Conservation (phyloP, 2,113 vertebrate genomes). For the Todiramphus chloris region DNA sequence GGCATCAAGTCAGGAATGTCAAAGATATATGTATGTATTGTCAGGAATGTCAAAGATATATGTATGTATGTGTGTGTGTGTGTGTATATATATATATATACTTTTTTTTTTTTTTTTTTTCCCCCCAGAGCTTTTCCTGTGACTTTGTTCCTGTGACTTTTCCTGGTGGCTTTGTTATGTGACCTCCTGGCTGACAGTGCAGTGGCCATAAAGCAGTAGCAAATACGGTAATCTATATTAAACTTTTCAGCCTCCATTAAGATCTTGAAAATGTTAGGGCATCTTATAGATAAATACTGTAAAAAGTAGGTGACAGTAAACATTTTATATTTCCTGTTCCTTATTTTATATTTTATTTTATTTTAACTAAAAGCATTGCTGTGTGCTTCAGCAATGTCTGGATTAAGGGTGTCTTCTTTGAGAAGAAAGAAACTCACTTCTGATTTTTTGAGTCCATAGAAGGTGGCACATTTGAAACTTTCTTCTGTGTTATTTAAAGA, state of each 20-base stretch:
- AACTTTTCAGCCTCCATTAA: neutral
- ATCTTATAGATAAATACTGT: neutral
- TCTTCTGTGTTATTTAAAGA: neutral
- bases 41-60: no score
- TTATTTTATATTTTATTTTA: neutral
- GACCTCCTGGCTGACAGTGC: neutral
- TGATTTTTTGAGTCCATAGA: neutral
- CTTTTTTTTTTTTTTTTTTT: neutral
- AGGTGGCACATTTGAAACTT: neutral
- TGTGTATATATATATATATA: no score
- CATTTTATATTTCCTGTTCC: neutral
- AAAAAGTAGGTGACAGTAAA: neutral
- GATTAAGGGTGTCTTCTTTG: neutral
- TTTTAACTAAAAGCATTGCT: neutral
- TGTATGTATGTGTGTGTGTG: no score
- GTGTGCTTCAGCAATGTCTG: neutral
- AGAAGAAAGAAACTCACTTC: neutral
- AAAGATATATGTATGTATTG: no score
- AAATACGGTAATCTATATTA: neutral
- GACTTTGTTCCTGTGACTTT: neutral
- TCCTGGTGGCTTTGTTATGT: neutral
- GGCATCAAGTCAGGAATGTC: neutral
- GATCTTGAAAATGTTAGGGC: neutral
- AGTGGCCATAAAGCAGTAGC: neutral
- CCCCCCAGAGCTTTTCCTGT: neutral